Base-by-base conservation (phyloP, 2,888 invertebrate species). In the Limnephilus rhombicus region DNA sequence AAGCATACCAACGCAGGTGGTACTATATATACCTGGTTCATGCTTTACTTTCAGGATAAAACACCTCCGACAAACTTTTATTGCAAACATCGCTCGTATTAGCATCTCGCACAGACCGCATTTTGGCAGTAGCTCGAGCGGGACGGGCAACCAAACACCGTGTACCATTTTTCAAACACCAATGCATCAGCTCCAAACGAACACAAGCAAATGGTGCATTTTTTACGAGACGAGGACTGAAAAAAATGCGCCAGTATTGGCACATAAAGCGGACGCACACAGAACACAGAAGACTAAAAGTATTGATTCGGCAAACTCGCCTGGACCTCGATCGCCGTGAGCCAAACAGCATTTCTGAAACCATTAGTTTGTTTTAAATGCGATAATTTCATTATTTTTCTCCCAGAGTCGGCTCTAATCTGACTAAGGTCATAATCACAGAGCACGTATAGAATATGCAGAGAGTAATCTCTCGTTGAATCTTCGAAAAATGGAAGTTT, bases 271-370 rank as follows among this genome's bases (percentile, higher is more conserved):
- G 37, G 18, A 34, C 41, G 83, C 83, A 41, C 83, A 34, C 83
- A 37, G 34, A 18, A 83, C 29, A 29, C 31, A 34, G 41, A 41
- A 37, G 83, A 83, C 24, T 34, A 34, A 81, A 81, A 82, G 82
- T 90, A 90, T 90, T 90, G 90, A 90, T 90, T 90, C 83, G 90
- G 53, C 82, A 83, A 90, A 90, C 82, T 83, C 53, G 83, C 82
- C 90, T 53, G 90, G 90, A 90, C 90, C 83, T 37, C 90, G 90
- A 82, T 90, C 49, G 90, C 90, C 90, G 82, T 53, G 90, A 90
- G 37, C 81, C 90, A 83, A 83, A 83, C 83, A 83, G 11, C 83
- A 37, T 34, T 83, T 83, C 83, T 4, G 83, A 83, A 24, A 83
- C 37, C 83, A 37, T 31, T 41, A n/a, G 37, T 37, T 41, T 83